Evolutionary conservation across 2,113 vertebrate genomes (phyloP).

Genomic region (Hydrolagus affinis): DNA sequence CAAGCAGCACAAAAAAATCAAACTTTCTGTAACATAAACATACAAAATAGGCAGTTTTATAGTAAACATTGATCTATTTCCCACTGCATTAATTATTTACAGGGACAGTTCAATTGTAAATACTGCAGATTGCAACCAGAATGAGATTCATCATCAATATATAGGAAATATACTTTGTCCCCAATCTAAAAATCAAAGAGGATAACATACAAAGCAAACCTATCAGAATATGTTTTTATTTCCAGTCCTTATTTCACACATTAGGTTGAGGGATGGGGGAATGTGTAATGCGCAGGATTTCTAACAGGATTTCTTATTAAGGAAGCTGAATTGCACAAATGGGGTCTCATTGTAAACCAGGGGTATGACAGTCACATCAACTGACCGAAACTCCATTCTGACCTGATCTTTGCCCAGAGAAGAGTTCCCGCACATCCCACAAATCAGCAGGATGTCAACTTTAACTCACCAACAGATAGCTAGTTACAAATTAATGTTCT

Average conservation of each 20-base stretch:
- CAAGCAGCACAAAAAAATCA: too few species aligned
- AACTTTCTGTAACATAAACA: neutral
- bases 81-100: slow-evolving; percentile 2
- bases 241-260: neutral
- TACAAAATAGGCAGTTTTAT: neutral
- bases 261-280: neutral
- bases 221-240: neutral
- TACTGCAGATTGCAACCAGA: neutral
- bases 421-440: too few species aligned
- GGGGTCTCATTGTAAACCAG: too few species aligned
- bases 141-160: neutral
- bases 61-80: neutral
- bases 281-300: too few species aligned
- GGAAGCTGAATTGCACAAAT: too few species aligned
- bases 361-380: too few species aligned
- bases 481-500: too few species aligned
- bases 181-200: neutral
- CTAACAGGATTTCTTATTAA: too few species aligned
- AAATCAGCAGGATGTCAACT: too few species aligned
- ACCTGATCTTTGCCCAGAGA: too few species aligned
- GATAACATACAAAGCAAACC: neutral
- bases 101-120: neutral
- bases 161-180: neutral
- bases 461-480: too few species aligned
- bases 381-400: too few species aligned